Evolutionary conservation across 1,140 invertebrate species (phyloP), one percentile per base, ranked within the genome.

Genomic region (Hydropsyche tenuis): DNA sequence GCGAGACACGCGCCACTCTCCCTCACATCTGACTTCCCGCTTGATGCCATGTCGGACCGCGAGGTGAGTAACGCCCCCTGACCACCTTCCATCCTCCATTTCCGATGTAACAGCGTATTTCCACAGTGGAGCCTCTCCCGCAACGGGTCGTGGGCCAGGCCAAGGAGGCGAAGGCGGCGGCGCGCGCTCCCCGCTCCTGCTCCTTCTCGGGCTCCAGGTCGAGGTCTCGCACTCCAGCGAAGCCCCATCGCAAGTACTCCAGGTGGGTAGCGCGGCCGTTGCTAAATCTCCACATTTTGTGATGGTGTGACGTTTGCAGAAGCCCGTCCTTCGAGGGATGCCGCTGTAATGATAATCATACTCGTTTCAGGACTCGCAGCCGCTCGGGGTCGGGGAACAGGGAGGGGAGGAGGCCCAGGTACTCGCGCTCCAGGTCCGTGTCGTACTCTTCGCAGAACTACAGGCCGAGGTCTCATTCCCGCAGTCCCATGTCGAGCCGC

Each of bases 401-500:
- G 77, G 80, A 25, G 80, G 82, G 60, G 6, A 43, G 80, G 74
- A 79, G 68, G 3, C 45, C 81, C 51, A 80, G 84, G 46, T 84
- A 85, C 78, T 83, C 83, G 20, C 80, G 83, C 68, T 78, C 75
- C 62, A 82, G 84, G 56, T 84, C 83, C 1, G 82, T 83, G 60
- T 84, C 83, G 6, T 85, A 85, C 79, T 83, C 82, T 1, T 83
- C 84, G 3, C 80, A 83, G 5, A 81, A 81, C 12, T 85, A 85
- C 75, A 81, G 83, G 70, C 80, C 83, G 71, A 81, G 80, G 4
- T 77, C 76, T 1, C 83, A 84, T 77, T 82, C 81, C 25, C 84
- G 84, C 80, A 85, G 84, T 75, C 84, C 84, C 9, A 85, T 85
- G 84, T 85, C 84, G 4, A 84, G 82, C 30, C 80, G 84, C 5